phyloP scores from a whole-genome alignment of 2,888 invertebrate genomes.

The Eumerus sabulonum region DNA sequence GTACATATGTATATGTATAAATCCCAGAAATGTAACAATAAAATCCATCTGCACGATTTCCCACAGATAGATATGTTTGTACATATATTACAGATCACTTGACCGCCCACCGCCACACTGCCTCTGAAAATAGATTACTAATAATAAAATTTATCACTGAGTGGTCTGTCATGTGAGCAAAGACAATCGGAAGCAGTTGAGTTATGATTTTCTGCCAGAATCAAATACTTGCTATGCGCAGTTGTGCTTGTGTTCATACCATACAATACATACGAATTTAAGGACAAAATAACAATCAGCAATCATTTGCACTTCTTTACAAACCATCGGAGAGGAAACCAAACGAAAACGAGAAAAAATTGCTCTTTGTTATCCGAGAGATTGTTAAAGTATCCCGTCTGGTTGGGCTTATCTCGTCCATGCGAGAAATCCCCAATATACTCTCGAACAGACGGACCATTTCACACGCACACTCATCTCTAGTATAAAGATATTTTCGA shows the following conservation, averaged over 20 bases:
- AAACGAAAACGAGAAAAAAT: slow-evolving; percentile 19
- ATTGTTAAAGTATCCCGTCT: slow-evolving; percentile 48
- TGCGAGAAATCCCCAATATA: not conserved
- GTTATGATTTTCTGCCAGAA: slow-evolving; percentile 50
- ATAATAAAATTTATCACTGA: slow-evolving; percentile 62
- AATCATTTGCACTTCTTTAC: slow-evolving; percentile 59
- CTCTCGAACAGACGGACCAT: slow-evolving; percentile 15
- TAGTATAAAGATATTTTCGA: slow-evolving; percentile 56
- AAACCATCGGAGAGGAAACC: slow-evolving; percentile 32
- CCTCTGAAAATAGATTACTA: slow-evolving; percentile 34
- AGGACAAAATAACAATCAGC: slow-evolving; percentile 46
- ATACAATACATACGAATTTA: too few relatives aligned
- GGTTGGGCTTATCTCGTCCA: not conserved
- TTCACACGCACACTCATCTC: slow-evolving; percentile 50
- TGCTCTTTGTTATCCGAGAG: slow-evolving; percentile 32
- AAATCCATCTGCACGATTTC: slow-evolving; percentile 58
- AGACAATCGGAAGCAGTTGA: slow-evolving; percentile 59
- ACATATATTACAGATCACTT: slow-evolving; percentile 50
- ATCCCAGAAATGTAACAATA: slow-evolving; percentile 52
- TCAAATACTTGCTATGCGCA: not conserved
- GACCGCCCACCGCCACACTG: slow-evolving; percentile 34
- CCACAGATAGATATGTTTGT: too few relatives aligned
- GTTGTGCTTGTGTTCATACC: too few relatives aligned
- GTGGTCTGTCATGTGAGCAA: slow-evolving; percentile 20
- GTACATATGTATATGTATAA: slow-evolving; percentile 40